Conservation (phyloP, 2,113 vertebrate genomes). For the Galemys pyrenaicus region DNA sequence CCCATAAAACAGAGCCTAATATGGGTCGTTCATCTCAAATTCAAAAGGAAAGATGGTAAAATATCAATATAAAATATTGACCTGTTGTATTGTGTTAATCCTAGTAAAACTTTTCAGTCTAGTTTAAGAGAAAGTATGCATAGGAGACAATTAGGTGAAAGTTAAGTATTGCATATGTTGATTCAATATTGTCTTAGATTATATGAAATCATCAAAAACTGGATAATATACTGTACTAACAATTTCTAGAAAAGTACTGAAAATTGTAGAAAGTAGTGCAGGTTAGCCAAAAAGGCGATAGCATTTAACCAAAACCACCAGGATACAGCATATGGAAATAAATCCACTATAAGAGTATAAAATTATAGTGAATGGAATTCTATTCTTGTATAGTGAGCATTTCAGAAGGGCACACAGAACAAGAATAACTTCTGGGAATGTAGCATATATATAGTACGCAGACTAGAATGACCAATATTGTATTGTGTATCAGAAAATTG, state of each 20-base stretch:
- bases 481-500: background rate
- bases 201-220: background rate
- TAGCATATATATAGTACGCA: background rate
- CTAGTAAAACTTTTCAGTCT: background rate
- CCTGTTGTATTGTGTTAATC: background rate
- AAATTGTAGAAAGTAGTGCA: background rate
- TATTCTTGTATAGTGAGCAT: background rate
- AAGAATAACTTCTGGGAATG: background rate
- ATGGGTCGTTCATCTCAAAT: background rate
- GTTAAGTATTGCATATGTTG: background rate
- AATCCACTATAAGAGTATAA: background rate
- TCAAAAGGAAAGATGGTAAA: background rate
- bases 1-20: constrained; percentile 39
- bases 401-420: background rate
- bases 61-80: background rate
- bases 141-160: background rate
- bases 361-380: background rate
- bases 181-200: constrained; percentile 36
- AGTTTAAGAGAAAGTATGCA: background rate
- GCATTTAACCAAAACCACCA: constrained; percentile 4
- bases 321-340: background rate
- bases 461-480: background rate
- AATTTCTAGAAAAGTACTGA: background rate
- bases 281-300: background rate
- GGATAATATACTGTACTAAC: background rate